Evolutionary conservation across 2,888 invertebrate species (phyloP).

Genomic region (Phlogophora meticulosa): DNA sequence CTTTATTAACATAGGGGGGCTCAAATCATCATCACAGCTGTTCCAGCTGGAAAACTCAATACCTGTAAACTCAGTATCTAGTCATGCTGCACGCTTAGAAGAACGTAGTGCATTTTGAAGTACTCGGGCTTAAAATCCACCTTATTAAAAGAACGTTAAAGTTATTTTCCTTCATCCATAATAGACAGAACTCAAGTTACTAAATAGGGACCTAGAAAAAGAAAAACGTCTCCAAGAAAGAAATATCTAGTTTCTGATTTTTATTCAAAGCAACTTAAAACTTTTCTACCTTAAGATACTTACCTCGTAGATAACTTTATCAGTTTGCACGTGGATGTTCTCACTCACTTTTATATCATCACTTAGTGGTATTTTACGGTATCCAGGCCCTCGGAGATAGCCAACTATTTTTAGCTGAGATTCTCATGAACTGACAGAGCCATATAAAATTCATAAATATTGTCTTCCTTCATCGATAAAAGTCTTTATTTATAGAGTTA

Average conservation of each 20-base stretch:
- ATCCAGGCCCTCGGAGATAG: neutral
- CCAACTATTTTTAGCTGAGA: neutral
- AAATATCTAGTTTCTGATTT: conserved; percentile 20
- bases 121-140: no score
- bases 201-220: neutral
- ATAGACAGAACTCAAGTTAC: neutral
- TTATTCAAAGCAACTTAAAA: conserved; percentile 16
- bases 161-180: neutral
- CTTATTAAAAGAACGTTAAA: no score
- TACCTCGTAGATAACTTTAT: conserved; percentile 15
- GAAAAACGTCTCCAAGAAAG: neutral
- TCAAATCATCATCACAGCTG: no score
- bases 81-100: no score
- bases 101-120: no score
- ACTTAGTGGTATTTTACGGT: conserved; percentile 2
- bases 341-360: conserved; percentile 12
- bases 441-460: neutral
- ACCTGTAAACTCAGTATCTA: no score
- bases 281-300: conserved; percentile 10
- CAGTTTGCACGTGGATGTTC: conserved; percentile 13
- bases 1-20: no score
- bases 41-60: no score
- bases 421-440: neutral
- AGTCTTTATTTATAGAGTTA: neutral
- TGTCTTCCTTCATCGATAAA: neutral